Percentiles rank a stretch among this genome's conserved stretches.
phyloP scores from a whole-genome alignment of 2,113 vertebrate genomes.

The Gnathonemus echidnorhynchus region DNA sequence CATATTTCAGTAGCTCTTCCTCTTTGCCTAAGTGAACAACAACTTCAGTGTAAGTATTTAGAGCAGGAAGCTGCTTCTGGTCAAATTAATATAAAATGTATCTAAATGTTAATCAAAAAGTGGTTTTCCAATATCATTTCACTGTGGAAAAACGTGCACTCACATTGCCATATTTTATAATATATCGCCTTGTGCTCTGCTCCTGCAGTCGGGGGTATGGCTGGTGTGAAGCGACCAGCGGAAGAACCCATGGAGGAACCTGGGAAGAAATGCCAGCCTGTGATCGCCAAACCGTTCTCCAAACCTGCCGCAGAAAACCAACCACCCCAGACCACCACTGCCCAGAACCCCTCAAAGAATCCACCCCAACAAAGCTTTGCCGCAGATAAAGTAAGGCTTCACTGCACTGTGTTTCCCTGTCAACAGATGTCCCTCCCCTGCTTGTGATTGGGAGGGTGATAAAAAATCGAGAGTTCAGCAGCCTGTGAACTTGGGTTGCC shows the following conservation, averaged over 20 bases:
- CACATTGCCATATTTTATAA: not conserved
- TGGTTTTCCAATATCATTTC: not conserved
- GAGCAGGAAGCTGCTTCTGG: not conserved
- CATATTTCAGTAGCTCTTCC: not conserved
- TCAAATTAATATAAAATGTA: not conserved
- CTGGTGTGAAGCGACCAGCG: conserved; percentile 74
- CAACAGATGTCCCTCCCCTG: not conserved
- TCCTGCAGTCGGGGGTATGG: conserved; percentile 76
- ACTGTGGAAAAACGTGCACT: not conserved
- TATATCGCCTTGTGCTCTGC: conserved; percentile 9
- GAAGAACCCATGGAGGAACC: conserved; percentile 52
- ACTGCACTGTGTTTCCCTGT: not conserved
- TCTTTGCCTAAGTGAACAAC: not conserved
- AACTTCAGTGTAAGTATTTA: not conserved
- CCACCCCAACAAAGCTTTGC: conserved; percentile 28
- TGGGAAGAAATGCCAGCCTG: conserved; percentile 69
- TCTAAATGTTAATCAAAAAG: not conserved
- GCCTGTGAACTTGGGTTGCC: not conserved
- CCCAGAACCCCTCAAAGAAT: conserved; percentile 18
- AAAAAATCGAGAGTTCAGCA: not conserved
- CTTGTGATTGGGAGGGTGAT: not conserved
- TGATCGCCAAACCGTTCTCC: conserved; percentile 39
- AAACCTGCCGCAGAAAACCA: conserved; percentile 46
- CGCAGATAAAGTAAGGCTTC: conserved; percentile 31
- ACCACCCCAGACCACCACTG: conserved; percentile 31